Evolutionary conservation across 2,113 vertebrate genomes (phyloP).

Genomic region (Corythaeola cristata): DNA sequence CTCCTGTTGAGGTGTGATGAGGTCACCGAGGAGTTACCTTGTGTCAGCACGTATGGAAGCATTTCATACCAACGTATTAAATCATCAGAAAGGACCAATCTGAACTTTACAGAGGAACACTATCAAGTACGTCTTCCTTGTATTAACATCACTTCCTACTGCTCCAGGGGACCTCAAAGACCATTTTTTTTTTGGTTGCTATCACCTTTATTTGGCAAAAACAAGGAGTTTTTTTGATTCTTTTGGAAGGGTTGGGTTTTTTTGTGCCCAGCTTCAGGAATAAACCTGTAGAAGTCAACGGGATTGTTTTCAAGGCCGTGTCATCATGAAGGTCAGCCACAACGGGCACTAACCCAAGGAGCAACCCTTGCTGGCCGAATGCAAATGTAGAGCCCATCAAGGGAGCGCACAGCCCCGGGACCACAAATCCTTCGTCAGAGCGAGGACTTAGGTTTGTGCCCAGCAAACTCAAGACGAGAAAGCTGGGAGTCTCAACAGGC

Average conservation of each 20-base stretch:
- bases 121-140: background rate
- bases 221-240: background rate
- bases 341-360: background rate
- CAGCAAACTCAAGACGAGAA: background rate
- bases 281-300: background rate
- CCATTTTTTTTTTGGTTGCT: background rate
- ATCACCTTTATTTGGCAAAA: background rate
- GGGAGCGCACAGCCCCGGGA: background rate
- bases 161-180: background rate
- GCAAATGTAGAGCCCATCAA: background rate
- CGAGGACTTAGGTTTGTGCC: background rate
- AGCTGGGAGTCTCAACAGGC: background rate
- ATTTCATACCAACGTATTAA: background rate
- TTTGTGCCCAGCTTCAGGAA: background rate
- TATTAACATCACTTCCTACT: background rate
- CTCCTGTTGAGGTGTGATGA: rapidly evolving
- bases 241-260: background rate
- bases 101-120: background rate
- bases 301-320: background rate
- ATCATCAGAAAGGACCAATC: background rate
- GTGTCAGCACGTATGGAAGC: background rate
- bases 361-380: background rate
- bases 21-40: background rate
- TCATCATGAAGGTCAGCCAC: background rate
- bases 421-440: background rate